Base-by-base conservation (phyloP, 2,888 invertebrate genomes). In the Cataglyphis altisquamis region DNA sequence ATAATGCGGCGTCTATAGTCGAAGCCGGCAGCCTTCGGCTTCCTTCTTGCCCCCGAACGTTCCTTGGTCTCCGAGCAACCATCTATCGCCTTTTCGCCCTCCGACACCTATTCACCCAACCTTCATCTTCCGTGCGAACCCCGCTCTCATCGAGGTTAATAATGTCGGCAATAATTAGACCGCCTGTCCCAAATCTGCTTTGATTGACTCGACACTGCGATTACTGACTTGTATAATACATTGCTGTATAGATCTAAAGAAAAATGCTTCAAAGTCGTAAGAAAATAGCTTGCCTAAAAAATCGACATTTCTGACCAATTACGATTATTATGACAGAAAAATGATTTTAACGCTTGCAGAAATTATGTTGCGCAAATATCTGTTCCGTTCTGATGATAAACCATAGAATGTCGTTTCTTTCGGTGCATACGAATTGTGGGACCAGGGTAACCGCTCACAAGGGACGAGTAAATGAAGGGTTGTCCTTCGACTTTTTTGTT, bases 1-100 rank as follows among this genome's bases (percentile, higher is more conserved):
- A 94, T 94, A 94, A 94, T 93, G 91, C 90, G 83, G 89, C 91
- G 91, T 89, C 91, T 91, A 89, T 90, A 89, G 84, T 77, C 81
- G 74, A 85, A 85, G 77, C 84, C 74, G 32, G 82, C 83, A 77
- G 84, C 84, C 83, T 84, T 85, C 83, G 80, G 82, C 82, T 87
- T 90, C 84, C 89, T 86, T 85, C 88, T 70, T 15, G n/a, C 67
- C 21, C 55, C 29, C 67, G 36, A 83, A 62, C 78, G 83, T 81
- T 87, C 84, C 89, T 87, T 52, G 83, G 85, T 89, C 74, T 87
- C 83, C 83, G 70, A 87, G 77, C 89, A 78, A 88, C 90, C 90
- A 90, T 89, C 91, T 88, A 91, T 90, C 90, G 91, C 91, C 90
- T 90, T 92, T 90, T 91, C 91, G 84, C 89, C 88, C 90, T 88